A percentile compares a stretch with the other conserved stretches of the same genome.
Evolutionary conservation across 1,140 invertebrate genomes (phyloP).

Genomic region (Drosophila truncata): DNA sequence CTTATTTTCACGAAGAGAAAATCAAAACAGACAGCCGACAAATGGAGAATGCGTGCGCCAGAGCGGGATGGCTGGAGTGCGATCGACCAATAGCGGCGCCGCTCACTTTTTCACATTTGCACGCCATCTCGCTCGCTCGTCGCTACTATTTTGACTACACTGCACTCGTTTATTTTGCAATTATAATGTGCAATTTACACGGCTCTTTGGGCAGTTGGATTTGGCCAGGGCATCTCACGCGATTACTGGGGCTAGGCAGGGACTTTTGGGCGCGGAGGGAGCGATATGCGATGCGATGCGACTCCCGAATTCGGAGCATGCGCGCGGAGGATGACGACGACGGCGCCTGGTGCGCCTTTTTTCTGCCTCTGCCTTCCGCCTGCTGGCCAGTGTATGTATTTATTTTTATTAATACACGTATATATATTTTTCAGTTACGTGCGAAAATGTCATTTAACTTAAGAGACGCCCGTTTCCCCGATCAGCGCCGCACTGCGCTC

Average conservation of each 20-base stretch:
- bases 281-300: conserved; percentile 8
- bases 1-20: conserved; percentile 81
- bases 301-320: conserved; percentile 51
- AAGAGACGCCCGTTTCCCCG: conserved; percentile 53
- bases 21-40: conserved; percentile 76
- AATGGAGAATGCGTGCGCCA: conserved; percentile 28
- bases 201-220: conserved; percentile 28
- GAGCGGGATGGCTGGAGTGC: conserved; percentile 32
- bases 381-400: conserved; percentile 63
- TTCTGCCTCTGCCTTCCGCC: conserved; percentile 39
- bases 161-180: conserved; percentile 57
- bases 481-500: conserved; percentile 6
- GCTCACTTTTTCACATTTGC: conserved; percentile 50
- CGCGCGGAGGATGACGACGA: conserved; percentile 30
- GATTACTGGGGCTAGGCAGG: not conserved
- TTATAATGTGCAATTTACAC: conserved; percentile 58
- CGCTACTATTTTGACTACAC: conserved; percentile 45
- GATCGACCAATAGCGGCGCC: conserved; percentile 28
- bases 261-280: not conserved
- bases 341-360: conserved; percentile 48
- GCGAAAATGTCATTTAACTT: conserved; percentile 68
- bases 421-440: conserved; percentile 67
- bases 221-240: conserved; percentile 12
- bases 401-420: conserved; percentile 69
- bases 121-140: conserved; percentile 12